Conservation (phyloP, 1,140 invertebrate genomes). For the Venturia canescens region DNA sequence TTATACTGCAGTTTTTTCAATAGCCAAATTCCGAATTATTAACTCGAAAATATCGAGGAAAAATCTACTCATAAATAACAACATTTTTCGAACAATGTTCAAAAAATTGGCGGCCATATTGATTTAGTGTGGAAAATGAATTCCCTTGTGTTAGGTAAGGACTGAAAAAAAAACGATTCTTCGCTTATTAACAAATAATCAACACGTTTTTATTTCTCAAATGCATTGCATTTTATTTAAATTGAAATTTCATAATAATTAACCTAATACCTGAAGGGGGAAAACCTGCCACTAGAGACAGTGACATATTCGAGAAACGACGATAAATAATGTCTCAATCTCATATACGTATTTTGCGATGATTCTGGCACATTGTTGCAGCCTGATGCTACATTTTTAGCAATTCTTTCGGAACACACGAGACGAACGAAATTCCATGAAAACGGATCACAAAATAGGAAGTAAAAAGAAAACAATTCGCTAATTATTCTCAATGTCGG, state of each 20-base stretch:
- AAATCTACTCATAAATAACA: too few relatives aligned
- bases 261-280: conserved; percentile 15
- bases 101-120: too few relatives aligned
- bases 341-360: not conserved
- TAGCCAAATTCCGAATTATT: too few relatives aligned
- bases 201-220: not conserved
- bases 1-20: too few relatives aligned
- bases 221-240: not conserved
- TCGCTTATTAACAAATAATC: not conserved
- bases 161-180: not conserved
- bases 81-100: too few relatives aligned
- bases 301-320: not conserved
- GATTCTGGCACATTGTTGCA: conserved; percentile 34
- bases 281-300: not conserved
- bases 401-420: not conserved
- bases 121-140: too few relatives aligned
- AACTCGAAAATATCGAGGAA: too few relatives aligned
- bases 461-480: too few relatives aligned
- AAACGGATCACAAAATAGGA: too few relatives aligned
- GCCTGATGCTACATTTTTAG: not conserved
- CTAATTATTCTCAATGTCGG: too few relatives aligned
- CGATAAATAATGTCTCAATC: not conserved
- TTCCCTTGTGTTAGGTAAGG: not conserved
- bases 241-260: not conserved
- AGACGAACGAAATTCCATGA: not conserved